A percentile compares a stretch with the other conserved stretches of the same genome.
Evolutionary conservation across 2,113 vertebrate species (phyloP).

Genomic region (Apodemus sylvaticus): DNA sequence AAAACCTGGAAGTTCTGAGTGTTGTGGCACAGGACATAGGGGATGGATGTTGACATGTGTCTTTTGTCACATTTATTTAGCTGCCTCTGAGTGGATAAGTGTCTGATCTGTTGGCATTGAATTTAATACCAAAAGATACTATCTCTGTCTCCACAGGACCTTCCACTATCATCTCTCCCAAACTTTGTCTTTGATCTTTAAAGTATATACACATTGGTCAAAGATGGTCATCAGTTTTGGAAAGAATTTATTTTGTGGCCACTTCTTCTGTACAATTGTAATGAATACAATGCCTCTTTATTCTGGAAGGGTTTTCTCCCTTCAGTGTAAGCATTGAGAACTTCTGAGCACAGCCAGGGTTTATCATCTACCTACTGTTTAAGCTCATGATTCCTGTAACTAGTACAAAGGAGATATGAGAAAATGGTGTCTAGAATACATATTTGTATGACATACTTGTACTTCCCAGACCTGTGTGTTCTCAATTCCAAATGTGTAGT

Average conservation of each 20-base stretch:
- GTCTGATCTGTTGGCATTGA: neutral
- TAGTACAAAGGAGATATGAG: neutral
- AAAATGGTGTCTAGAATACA: neutral
- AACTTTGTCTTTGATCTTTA: neutral
- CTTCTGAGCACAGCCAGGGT: neutral
- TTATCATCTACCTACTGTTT: neutral
- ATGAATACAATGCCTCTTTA: neutral
- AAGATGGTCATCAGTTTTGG: neutral
- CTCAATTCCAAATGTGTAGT: neutral
- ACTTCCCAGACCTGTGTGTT: neutral
- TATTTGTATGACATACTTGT: neutral
- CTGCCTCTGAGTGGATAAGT: neutral
- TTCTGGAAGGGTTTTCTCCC: neutral
- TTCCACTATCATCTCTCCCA: neutral
- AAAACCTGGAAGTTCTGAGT: neutral
- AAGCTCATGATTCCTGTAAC: neutral
- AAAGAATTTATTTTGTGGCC: neutral
- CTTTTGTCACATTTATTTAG: neutral
- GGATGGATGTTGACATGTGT: neutral
- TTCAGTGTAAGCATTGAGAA: neutral
- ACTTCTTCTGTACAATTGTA: neutral
- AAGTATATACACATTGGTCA: neutral
- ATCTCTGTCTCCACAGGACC: neutral
- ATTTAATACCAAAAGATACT: neutral
- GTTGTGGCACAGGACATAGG: neutral